Base-by-base conservation (phyloP, 1,140 invertebrate species). In the Pseudomyrmex cubaensis region DNA sequence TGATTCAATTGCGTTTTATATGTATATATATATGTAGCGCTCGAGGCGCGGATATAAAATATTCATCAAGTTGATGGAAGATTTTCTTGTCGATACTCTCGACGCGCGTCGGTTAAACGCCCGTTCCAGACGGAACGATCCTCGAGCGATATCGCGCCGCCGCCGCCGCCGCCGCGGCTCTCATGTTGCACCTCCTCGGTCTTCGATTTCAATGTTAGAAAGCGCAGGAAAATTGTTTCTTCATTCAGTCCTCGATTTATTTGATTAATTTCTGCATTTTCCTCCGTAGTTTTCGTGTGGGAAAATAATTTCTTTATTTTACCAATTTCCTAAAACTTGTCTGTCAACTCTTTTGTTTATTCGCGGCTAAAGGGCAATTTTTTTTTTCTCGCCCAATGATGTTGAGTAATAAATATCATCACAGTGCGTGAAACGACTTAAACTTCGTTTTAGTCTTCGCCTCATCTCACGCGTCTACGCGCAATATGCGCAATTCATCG, bases 21-120 rank as follows among this genome's bases (percentile, higher is more conserved):
- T 7, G 15, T 20, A 5, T 35, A 56, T 25, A 35, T 46, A 20
- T 10, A n/a, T 20, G 2, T 35, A 56, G 8, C 61, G n/a, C 35
- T 22, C 35, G 75, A 67, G 57, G 35, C 67, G 46, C n/a, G 12
- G 8, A 48, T 17, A 72, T 72, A 50, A 69, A 78, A 70, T 59
- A 61, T 70, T 80, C 44, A 50, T 80, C 22, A n/a, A 17, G 66
- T 70, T 70, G 44, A 35, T 0, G 67, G 46, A 59, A 78, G 67
- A 48, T 17, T 70, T 52, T 12, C 44, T 57, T 9, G 13, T 69
- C 12, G n/a, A 9, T 17, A 13, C 25, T 52, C 66, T n/a, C 66
- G 66, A 69, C 22, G 50, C 13, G 0, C 17, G 25, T 15, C n/a
- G 22, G n/a, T 50, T 35, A 59, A 54, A 70, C 13, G 4, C 44